These are phyloP conservation scores for Callimorpha dominula DNA, from an alignment of 2,888 invertebrate species.

Conservation along the genomic window DNA sequence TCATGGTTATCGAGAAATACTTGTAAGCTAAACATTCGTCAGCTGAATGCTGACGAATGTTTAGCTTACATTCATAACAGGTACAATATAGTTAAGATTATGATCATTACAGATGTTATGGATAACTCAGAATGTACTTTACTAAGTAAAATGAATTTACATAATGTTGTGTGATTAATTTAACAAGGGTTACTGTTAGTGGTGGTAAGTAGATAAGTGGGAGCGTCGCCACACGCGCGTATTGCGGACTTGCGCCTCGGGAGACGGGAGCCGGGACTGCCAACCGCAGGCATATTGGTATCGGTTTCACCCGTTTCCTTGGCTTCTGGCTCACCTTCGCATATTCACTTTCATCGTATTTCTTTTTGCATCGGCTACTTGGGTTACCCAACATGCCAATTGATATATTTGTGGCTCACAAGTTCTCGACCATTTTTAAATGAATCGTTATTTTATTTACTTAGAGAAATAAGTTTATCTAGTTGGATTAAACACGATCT, in stretches of 20 bases:
- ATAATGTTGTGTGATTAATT: conserved; percentile 31
- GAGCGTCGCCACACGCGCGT: conserved; percentile 19
- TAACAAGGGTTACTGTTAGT: conserved; percentile 42
- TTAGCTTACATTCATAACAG: no score
- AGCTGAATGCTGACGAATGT: no score
- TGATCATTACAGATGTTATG: neutral
- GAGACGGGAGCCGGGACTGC: conserved; percentile 33
- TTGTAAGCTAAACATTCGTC: no score
- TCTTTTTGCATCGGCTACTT: conserved; percentile 58
- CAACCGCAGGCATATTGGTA: conserved; percentile 71
- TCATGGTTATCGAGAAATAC: no score
- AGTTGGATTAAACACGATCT: no score
- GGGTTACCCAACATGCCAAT: conserved; percentile 56
- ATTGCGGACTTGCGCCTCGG: conserved; percentile 33
- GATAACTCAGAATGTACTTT: conserved; percentile 3
- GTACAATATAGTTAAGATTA: neutral
- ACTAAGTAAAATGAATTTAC: conserved; percentile 22
- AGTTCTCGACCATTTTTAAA: neutral
- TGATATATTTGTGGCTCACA: conserved; percentile 5
- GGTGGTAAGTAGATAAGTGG: conserved; percentile 37
- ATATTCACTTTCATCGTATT: conserved; percentile 74
- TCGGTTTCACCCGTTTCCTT: conserved; percentile 67
- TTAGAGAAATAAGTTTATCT: neutral
- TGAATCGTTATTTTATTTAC: neutral
- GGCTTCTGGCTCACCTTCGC: conserved; percentile 70